phyloP scores from a whole-genome alignment of 1,140 invertebrate genomes.

The Apis florea region DNA sequence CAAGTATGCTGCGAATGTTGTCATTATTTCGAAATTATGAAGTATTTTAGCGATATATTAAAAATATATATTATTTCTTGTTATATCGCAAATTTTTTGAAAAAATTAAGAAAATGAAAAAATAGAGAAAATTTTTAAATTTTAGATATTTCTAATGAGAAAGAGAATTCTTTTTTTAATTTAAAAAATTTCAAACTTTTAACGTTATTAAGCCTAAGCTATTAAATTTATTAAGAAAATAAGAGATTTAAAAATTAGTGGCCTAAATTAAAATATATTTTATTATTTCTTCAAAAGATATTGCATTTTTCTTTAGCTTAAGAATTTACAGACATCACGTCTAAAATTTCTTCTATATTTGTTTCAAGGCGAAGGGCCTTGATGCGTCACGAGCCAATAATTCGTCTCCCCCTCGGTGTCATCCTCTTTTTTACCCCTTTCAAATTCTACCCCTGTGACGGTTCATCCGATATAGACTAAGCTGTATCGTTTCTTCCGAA shows the following conservation, averaged over 20 bases:
- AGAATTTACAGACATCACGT: background rate
- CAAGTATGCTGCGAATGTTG: background rate
- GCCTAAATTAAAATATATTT: too few relatives aligned
- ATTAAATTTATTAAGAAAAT: background rate
- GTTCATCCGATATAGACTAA: background rate
- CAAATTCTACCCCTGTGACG: background rate
- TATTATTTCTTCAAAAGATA: too few relatives aligned
- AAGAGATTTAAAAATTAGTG: too few relatives aligned
- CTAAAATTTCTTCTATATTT: background rate
- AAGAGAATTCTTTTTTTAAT: background rate
- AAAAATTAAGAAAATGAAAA: too few relatives aligned
- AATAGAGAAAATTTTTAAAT: too few relatives aligned
- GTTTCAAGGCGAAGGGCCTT: background rate
- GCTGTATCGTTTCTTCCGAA: slow-evolving; percentile 8
- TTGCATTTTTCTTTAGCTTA: too few relatives aligned
- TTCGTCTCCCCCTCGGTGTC: background rate
- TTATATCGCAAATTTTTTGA: too few relatives aligned
- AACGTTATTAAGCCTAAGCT: background rate
- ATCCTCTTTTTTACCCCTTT: slow-evolving; percentile 23
- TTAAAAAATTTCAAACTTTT: too few relatives aligned
- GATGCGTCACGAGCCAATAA: slow-evolving; percentile 11
- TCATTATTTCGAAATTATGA: too few relatives aligned
- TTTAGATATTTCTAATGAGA: too few relatives aligned
- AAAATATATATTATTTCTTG: background rate
- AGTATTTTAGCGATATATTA: background rate